Percentiles rank a stretch among this genome's conserved stretches.
Conservation (phyloP, 2,113 vertebrate genomes). For the Archilochus colubris region DNA sequence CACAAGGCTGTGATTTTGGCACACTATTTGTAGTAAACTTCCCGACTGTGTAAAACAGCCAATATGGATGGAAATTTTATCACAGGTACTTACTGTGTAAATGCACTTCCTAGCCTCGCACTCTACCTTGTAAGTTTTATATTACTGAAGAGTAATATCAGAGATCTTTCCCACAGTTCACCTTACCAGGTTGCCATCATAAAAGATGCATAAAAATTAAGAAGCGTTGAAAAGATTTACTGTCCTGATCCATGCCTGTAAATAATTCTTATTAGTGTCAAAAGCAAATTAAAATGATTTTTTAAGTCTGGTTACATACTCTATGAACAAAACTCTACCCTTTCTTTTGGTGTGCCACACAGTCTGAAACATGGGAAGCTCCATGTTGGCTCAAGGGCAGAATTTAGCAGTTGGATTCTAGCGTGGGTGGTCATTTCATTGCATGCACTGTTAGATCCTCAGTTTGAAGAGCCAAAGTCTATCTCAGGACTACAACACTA, state of each 20-base stretch:
- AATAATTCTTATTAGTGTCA: neutral
- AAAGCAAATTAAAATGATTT: neutral
- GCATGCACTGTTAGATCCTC: neutral
- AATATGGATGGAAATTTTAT: neutral
- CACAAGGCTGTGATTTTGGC: neutral
- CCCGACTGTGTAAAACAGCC: neutral
- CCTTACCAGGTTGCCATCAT: neutral
- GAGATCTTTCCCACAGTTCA: neutral
- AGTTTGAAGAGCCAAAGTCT: neutral
- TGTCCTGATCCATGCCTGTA: neutral
- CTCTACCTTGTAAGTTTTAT: neutral
- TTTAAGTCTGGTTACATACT: neutral
- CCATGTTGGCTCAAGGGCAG: neutral
- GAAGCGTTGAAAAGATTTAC: neutral
- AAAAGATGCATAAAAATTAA: neutral
- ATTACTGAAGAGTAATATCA: neutral
- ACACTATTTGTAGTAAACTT: neutral
- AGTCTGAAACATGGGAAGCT: neutral
- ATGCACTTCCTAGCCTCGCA: neutral
- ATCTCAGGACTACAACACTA: neutral
- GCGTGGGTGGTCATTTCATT: neutral
- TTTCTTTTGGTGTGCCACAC: neutral
- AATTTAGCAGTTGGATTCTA: neutral
- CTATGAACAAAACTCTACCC: neutral
- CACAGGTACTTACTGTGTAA: neutral